These are phyloP conservation scores for Formica selysi DNA, from an alignment of 1,140 invertebrate genomes.

Conservation along the genomic window DNA sequence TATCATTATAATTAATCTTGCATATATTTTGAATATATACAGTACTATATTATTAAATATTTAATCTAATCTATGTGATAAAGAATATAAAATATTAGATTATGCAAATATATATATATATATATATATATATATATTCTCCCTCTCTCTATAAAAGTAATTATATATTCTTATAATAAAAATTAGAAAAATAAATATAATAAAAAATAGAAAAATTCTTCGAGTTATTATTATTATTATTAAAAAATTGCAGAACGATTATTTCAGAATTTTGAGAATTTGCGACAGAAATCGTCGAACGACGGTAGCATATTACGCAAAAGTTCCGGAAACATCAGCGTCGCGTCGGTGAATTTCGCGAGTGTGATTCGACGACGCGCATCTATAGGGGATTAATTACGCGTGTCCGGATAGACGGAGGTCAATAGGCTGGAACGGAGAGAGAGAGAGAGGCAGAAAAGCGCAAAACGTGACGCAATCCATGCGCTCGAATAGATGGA, in stretches of 20 bases:
- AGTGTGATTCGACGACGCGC: constrained; percentile 2
- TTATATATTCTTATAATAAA: no score
- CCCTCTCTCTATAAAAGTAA: no score
- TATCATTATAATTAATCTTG: no score
- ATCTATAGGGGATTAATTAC: constrained; percentile 55
- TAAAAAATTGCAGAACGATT: neutral
- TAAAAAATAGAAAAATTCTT: no score
- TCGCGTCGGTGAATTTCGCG: constrained; percentile 16
- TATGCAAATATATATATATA: no score
- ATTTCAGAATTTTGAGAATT: constrained; percentile 28
- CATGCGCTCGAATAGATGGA: constrained; percentile 29
- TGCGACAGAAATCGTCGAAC: neutral
- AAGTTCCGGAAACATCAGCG: constrained; percentile 27
- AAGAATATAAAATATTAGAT: neutral
- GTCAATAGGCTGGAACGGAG: constrained; percentile 54
- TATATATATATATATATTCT: no score
- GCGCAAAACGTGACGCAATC: constrained; percentile 53
- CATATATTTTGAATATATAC: no score
- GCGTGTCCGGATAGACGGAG: constrained; percentile 49
- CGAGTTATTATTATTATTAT: no score
- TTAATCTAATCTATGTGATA: neutral
- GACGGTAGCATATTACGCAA: constrained; percentile 4
- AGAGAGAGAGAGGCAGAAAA: constrained; percentile 39
- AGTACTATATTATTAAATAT: neutral
- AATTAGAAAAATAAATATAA: no score